A percentile compares a stretch with the other conserved stretches of the same genome.
Conservation (phyloP, 2,888 invertebrate genomes). For the Megaustenia siamemsis region DNA sequence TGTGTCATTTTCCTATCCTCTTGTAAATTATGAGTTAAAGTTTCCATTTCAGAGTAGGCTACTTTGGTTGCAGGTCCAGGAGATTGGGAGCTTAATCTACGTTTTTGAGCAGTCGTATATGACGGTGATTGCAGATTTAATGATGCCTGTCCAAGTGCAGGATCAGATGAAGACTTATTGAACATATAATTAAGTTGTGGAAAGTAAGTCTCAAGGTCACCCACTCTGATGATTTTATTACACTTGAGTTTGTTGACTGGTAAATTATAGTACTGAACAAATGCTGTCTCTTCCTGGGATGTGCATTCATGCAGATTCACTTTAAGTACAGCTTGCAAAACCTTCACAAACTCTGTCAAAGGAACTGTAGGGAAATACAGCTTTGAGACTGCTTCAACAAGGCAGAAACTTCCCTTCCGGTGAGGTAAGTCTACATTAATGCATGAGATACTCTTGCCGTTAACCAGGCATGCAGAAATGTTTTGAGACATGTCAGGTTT, state of each 20-base stretch:
- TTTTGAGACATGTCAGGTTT: slow-evolving; percentile 52
- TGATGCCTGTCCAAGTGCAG: background rate
- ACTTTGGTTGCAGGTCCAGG: slow-evolving; percentile 36
- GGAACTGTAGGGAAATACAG: slow-evolving; percentile 75
- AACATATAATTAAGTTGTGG: slow-evolving; percentile 76
- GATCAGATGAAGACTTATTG: slow-evolving; percentile 41
- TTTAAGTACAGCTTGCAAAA: slow-evolving; percentile 72
- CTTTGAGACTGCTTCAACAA: slow-evolving; percentile 77
- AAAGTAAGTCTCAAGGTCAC: slow-evolving; percentile 72
- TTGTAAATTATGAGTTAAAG: background rate
- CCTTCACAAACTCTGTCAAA: slow-evolving; percentile 74
- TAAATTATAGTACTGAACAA: slow-evolving; percentile 76
- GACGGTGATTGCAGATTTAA: background rate
- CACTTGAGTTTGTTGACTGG: slow-evolving; percentile 76
- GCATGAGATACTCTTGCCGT: slow-evolving; percentile 77
- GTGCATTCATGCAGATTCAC: slow-evolving; percentile 71
- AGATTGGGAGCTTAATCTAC: slow-evolving; percentile 22
- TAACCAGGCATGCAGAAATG: slow-evolving; percentile 71
- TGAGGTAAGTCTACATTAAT: slow-evolving; percentile 64
- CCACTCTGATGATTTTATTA: slow-evolving; percentile 75
- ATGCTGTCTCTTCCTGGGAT: slow-evolving; percentile 75
- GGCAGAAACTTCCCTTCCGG: slow-evolving; percentile 69
- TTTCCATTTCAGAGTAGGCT: background rate
- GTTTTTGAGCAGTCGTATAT: slow-evolving; percentile 4
- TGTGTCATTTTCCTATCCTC: slow-evolving; percentile 1